phyloP scores from a whole-genome alignment of 2,797 vertebrate species.

The Crenuchus spilurus region DNA sequence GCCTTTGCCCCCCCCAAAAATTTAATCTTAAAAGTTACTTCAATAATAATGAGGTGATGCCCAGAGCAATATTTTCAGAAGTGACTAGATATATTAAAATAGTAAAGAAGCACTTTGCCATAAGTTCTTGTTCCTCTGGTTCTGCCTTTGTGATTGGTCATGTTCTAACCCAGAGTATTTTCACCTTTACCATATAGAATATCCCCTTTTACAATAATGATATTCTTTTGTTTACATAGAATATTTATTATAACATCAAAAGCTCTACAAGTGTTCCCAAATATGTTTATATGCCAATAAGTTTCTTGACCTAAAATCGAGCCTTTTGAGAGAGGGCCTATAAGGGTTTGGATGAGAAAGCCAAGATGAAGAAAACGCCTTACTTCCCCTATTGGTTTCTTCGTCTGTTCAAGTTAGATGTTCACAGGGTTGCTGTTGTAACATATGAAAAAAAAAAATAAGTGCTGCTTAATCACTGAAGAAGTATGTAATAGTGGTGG shows the following conservation, averaged over 20 bases:
- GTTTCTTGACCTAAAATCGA: conserved; percentile 27
- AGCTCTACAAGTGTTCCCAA: conserved; percentile 44
- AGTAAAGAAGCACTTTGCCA: conserved; percentile 46
- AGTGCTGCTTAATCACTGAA: conserved; percentile 99
- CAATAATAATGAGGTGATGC: conserved; percentile 18
- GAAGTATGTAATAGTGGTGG: conserved; percentile 91
- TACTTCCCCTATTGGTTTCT: conserved; percentile 94
- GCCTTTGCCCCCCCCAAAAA: conserved; percentile 35
- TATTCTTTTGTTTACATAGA: conserved; percentile 47
- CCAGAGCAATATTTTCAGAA: conserved; percentile 39
- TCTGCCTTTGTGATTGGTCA: conserved; percentile 43
- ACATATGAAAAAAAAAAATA: conserved; percentile 84
- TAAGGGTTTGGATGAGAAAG: conserved; percentile 66
- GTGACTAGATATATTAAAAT: conserved; percentile 13
- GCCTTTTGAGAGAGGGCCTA: conserved; percentile 65
- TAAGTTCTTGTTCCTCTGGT: conserved; percentile 1
- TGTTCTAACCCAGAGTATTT: conserved; percentile 19
- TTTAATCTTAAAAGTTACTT: not conserved
- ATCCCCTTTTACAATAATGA: conserved; percentile 7
- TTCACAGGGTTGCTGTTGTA: conserved; percentile 99
- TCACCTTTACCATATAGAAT: conserved; percentile 9
- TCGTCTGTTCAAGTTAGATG: conserved; percentile 92
- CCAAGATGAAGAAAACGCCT: conserved; percentile 98
- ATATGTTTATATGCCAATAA: conserved; percentile 48
- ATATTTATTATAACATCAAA: conserved; percentile 40